These are phyloP conservation scores for Gadus macrocephalus DNA, from an alignment of 2,113 vertebrate genomes.

Conservation along the genomic window DNA sequence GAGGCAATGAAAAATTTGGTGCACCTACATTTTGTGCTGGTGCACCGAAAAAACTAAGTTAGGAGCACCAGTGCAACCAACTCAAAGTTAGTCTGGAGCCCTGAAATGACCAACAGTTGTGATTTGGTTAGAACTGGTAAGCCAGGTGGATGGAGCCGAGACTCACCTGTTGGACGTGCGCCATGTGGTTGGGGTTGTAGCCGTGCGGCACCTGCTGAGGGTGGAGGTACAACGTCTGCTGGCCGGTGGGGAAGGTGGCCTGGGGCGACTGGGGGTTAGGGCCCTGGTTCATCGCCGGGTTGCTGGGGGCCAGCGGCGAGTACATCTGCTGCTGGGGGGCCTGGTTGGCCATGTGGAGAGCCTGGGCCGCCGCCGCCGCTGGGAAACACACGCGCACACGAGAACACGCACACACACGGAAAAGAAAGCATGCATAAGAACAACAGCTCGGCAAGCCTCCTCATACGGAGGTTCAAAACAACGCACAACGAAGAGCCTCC, in stretches of 20 bases:
- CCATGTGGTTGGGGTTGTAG: slow-evolving; percentile 95
- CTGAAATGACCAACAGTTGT: too few relatives aligned
- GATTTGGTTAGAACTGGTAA: too few relatives aligned
- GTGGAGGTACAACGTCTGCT: slow-evolving; percentile 95
- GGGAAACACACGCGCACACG: neutral
- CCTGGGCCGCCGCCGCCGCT: slow-evolving; percentile 72
- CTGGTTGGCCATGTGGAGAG: slow-evolving; percentile 89
- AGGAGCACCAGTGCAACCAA: too few relatives aligned
- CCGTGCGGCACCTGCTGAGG: slow-evolving; percentile 95
- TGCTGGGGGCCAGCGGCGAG: slow-evolving; percentile 88
- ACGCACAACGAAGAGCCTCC: too few relatives aligned
- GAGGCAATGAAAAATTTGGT: too few relatives aligned
- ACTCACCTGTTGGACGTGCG: slow-evolving; percentile 93
- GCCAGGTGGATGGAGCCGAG: neutral
- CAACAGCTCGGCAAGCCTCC: too few relatives aligned
- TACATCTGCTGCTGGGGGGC: slow-evolving; percentile 94
- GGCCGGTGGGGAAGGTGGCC: slow-evolving; percentile 88
- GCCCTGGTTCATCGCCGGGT: slow-evolving; percentile 94
- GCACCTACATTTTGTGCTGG: too few relatives aligned
- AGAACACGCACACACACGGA: neutral
- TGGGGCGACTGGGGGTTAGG: slow-evolving; percentile 96
- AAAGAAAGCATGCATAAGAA: neutral
- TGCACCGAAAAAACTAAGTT: too few relatives aligned
- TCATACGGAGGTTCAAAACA: too few relatives aligned
- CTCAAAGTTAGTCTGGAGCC: too few relatives aligned